Evolutionary conservation across 92 coral and sea anemone genomes (phyloP).

Genomic region (Plumapathes pennacea): DNA sequence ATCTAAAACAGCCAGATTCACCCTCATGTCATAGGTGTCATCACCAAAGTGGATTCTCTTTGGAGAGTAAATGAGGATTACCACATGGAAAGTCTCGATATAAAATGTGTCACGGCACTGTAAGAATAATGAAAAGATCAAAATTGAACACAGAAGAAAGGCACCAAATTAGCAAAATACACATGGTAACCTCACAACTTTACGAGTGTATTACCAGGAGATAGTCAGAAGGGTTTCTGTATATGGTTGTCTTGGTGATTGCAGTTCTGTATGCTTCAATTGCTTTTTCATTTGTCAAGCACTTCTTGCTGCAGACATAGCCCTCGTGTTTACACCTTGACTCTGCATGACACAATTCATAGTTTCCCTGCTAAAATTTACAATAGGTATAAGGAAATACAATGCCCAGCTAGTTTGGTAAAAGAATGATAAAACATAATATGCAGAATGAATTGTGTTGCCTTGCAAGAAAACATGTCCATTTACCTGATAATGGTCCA

Average conservation of each 20-base stretch:
- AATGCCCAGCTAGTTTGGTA: too few relatives aligned
- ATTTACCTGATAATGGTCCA: constrained; percentile 40
- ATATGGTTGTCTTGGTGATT: constrained; percentile 29
- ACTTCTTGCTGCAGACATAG: constrained; percentile 41
- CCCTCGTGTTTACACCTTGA: constrained; percentile 33
- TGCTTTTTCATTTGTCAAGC: constrained; percentile 27
- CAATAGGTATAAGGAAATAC: too few relatives aligned
- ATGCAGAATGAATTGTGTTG: not conserved
- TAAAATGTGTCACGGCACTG: constrained; percentile 45
- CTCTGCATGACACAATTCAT: constrained; percentile 23
- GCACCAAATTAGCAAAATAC: too few relatives aligned
- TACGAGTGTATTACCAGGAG: constrained; percentile 36
- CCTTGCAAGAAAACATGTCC: not conserved
- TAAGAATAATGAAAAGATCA: too few relatives aligned
- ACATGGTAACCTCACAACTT: too few relatives aligned
- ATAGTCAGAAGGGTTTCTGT: constrained; percentile 41
- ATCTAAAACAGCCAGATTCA: constrained; percentile 20
- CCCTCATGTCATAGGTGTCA: constrained; percentile 6
- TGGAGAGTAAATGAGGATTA: constrained; percentile 13
- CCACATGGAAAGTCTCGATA: constrained; percentile 38
- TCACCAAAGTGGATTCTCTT: constrained; percentile 32
- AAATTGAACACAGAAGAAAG: too few relatives aligned
- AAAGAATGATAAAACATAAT: too few relatives aligned
- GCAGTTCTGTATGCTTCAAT: constrained; percentile 31
- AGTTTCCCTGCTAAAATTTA: too few relatives aligned